Base-by-base conservation (phyloP, 2,113 vertebrate genomes). In the Mormyrus lacerda region DNA sequence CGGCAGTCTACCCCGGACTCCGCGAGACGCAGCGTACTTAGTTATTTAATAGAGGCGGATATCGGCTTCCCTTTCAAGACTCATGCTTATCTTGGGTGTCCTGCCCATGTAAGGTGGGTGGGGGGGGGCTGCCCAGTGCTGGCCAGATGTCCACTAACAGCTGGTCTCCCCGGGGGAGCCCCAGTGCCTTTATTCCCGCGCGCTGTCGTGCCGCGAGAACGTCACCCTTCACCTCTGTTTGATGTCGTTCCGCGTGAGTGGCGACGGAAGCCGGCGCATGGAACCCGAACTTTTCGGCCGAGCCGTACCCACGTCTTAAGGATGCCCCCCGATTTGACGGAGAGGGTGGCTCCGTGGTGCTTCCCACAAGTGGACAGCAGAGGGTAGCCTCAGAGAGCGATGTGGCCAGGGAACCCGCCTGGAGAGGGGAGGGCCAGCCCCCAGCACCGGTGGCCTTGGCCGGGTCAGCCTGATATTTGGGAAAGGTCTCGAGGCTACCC, bases 381-480 rank as follows among this genome's bases (percentile, higher is more conserved):
- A 90, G 89, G 87, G 90, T 88, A 86, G 82, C 88, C 51, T 90
- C 21, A 47, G 45, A 53, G 55, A 88, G 51, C 51, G 1, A 51
- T 24, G 27, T 50, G 7, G 27, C 31, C n/a, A 48, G 47, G 7
- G 85, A 15, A 15, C 24, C 84, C 27, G 10, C 4, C 13, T 13
- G 9, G 47, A 24, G 47, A 15, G 83, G 9, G 3, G 15, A 15
- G 61, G 31, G 13, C 1, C 5, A 31, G 17, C 76, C 44, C 83
- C 83, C 27, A 39, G 51, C 4, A 1, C 85, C 1, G 31, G 35
- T 19, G 3, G 45, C 44, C 82, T 44, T 13, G 35, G 5, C 73
- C 4, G 73, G 73, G 73, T 42, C 27, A 31, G 50, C 39, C n/a
- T 87, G 27, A 55, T 17, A 35, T 87, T 53, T 55, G 9, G 48